A percentile compares a stretch with the other conserved stretches of the same genome.
Evolutionary conservation across 2,113 vertebrate species (phyloP).

Genomic region (Prolemur simus): DNA sequence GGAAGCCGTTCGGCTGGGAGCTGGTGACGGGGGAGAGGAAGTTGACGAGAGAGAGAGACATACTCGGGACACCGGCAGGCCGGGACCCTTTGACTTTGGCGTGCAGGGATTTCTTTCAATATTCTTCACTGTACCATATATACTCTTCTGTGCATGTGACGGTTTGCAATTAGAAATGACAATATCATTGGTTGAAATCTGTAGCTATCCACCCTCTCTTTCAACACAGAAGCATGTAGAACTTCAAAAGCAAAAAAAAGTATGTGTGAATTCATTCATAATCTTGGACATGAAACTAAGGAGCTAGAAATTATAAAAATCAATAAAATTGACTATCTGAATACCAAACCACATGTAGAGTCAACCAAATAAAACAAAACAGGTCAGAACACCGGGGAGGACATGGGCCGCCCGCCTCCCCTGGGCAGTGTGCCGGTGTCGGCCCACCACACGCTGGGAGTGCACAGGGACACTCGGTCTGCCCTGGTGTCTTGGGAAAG

Average conservation of each 20-base stretch:
- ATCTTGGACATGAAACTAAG: background rate
- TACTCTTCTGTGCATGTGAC: background rate
- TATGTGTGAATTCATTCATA: background rate
- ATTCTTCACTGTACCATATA: background rate
- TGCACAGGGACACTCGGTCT: rapidly evolving
- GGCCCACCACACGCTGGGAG: rapidly evolving
- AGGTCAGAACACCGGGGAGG: background rate
- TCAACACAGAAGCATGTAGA: background rate
- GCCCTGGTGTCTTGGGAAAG: background rate
- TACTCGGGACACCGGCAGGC: rapidly evolving
- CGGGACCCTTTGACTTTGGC: too few species aligned
- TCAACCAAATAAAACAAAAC: background rate
- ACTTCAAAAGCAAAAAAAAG: background rate
- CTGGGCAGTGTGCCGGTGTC: too few species aligned
- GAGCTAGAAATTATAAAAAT: background rate
- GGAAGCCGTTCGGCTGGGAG: background rate
- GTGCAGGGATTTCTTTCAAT: background rate
- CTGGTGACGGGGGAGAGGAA: background rate
- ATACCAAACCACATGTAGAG: background rate
- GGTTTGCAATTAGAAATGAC: background rate
- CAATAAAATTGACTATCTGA: background rate
- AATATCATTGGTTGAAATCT: background rate
- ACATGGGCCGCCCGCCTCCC: too few species aligned
- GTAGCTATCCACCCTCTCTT: background rate
- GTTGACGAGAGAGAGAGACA: background rate